Evolutionary conservation across 2,113 vertebrate species (phyloP).

Genomic region (Coreoperca whiteheadi): DNA sequence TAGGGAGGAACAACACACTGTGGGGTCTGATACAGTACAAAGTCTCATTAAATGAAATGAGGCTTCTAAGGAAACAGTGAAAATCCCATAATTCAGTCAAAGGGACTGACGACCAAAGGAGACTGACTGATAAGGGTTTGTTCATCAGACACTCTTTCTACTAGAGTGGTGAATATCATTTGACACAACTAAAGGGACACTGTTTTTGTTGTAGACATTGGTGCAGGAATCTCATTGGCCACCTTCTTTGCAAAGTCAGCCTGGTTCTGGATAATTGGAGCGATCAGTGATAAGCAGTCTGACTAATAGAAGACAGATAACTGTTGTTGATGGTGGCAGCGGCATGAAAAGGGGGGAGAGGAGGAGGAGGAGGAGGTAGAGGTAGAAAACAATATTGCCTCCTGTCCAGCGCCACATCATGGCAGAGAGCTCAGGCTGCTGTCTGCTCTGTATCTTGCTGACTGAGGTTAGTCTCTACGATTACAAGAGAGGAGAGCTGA

Average conservation of each 20-base stretch:
- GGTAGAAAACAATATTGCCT: constrained; percentile 49
- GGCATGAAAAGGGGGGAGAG: not conserved
- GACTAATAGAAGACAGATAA: constrained; percentile 54
- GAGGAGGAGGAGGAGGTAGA: not conserved
- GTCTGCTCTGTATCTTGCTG: constrained; percentile 49
- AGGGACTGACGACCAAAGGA: constrained; percentile 45
- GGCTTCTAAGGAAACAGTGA: constrained; percentile 52
- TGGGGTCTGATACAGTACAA: constrained; percentile 54
- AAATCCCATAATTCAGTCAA: constrained; percentile 62
- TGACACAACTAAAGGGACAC: constrained; percentile 1
- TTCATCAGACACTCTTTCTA: constrained; percentile 37
- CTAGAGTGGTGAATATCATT: constrained; percentile 24
- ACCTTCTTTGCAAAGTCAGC: constrained; percentile 45
- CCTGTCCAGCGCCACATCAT: constrained; percentile 43
- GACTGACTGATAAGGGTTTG: constrained; percentile 30
- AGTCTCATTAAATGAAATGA: constrained; percentile 64
- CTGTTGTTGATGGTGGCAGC: constrained; percentile 47
- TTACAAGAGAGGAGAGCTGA: constrained; percentile 31
- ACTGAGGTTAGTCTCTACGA: constrained; percentile 34
- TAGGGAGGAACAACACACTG: constrained; percentile 61
- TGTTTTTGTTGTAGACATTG: constrained; percentile 27
- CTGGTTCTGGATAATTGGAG: constrained; percentile 58
- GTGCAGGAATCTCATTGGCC: constrained; percentile 36
- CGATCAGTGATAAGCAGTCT: constrained; percentile 62
- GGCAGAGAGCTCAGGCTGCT: constrained; percentile 35